Evolutionary conservation across 2,113 vertebrate genomes (phyloP), one percentile per base, ranked within the genome.

Genomic region (Chamaetylas fuelleborni): DNA sequence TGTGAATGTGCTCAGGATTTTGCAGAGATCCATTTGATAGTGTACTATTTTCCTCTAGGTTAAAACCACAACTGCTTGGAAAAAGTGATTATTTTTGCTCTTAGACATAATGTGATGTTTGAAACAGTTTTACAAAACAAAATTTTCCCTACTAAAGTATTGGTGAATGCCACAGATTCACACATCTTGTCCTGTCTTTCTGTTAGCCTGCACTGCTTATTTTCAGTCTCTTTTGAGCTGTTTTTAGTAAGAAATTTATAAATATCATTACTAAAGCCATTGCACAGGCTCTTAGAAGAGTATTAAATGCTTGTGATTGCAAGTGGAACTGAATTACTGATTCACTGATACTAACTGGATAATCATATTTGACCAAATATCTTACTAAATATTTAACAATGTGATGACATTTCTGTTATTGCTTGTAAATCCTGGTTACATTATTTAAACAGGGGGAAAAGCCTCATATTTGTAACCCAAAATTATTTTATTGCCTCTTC

Each of bases 291-390:
- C 14, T 80, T 65, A 36, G 26, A 56, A 19, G 58, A 85, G 62
- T 8, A 6, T 50, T 77, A 86, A 77, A 80, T 65, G 81, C 50
- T 72, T 38, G 43, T 50, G 67, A 80, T 62, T 66, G 38, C 51
- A 34, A 72, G 29, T 86, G 87, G 58, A 77, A 77, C 89, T 51
- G 50, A 90, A 86, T 88, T 88, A 88, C 56, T 48, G 60, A 48
- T 93, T 90, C 38, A 18, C n/a, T 66, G 82, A 60, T 96, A 66
- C 80, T 88, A 93, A 81, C 4, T 77, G 69, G 82, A 48, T 92
- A 84, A 81, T 90, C 16, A 1, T 88, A 84, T 83, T 74, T 67
- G 69, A 94, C 76, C 72, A 56, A 74, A 58, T 86, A 93, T 81
- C 67, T 90, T 45, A 51, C 90, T 62, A 60, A 80, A 88, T 95